Conservation (phyloP, 1,140 invertebrate species). For the Drosophila teissieri region DNA sequence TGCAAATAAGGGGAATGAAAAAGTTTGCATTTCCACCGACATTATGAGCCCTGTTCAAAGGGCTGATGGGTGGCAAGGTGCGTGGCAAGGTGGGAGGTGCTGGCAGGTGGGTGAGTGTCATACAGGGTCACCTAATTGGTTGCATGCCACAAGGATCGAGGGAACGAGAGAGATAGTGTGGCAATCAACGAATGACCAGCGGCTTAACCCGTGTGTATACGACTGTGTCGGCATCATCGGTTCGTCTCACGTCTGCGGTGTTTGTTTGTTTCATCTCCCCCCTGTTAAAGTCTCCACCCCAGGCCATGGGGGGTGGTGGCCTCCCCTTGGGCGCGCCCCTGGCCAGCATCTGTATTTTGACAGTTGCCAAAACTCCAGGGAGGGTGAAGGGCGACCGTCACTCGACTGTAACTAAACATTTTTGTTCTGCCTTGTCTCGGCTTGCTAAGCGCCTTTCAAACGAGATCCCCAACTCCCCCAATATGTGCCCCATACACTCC, state of each 20-base stretch:
- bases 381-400: conserved; percentile 11
- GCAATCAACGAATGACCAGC: conserved; percentile 78
- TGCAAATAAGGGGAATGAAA: conserved; percentile 6
- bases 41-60: conserved; percentile 40
- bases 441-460: conserved; percentile 47
- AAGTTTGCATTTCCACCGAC: conserved; percentile 63
- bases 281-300: not conserved
- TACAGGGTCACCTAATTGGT: conserved; percentile 72
- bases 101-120: not conserved
- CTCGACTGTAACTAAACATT: conserved; percentile 52
- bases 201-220: conserved; percentile 53
- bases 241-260: conserved; percentile 65
- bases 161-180: conserved; percentile 46
- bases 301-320: too few relatives aligned
- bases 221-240: conserved; percentile 33
- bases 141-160: conserved; percentile 47
- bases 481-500: too few relatives aligned
- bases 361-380: conserved; percentile 28
- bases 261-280: conserved; percentile 45
- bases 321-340: conserved; percentile 10
- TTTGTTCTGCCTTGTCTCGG: conserved; percentile 44
- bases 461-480: not conserved
- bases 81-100: not conserved
- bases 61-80: not conserved
- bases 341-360: conserved; percentile 59